Evolutionary conservation across 2,113 vertebrate genomes (phyloP).

Genomic region (Brienomyrus longianalis): DNA sequence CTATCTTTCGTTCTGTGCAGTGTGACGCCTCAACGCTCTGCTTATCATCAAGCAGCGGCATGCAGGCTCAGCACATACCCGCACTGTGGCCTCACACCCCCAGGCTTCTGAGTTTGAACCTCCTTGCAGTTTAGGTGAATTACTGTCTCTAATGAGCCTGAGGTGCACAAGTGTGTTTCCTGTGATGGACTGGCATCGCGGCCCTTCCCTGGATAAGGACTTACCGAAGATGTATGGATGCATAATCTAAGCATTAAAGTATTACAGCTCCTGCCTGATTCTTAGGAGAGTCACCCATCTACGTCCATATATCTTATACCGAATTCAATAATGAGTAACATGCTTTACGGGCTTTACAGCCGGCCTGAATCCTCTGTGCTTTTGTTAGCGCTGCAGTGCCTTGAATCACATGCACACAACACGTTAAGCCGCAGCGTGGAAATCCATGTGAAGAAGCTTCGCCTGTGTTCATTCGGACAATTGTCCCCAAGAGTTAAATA

Average conservation of each 20-base stretch:
- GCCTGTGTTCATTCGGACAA: background rate
- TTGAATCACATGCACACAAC: background rate
- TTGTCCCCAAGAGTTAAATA: background rate
- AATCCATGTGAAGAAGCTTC: background rate
- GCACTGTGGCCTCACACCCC: background rate
- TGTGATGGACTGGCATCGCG: background rate
- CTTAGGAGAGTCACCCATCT: background rate
- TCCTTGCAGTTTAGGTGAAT: background rate
- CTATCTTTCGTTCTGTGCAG: background rate
- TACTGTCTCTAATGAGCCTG: background rate
- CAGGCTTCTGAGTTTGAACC: background rate
- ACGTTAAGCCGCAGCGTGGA: background rate
- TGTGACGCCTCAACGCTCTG: background rate
- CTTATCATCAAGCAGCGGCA: background rate
- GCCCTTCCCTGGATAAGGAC: background rate
- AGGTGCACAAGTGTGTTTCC: background rate
- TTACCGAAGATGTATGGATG: background rate
- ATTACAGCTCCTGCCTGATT: background rate
- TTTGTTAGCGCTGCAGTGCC: background rate
- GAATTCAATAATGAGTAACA: background rate
- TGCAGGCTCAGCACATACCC: background rate
- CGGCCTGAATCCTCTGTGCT: background rate
- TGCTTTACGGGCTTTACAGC: background rate
- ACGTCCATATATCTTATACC: background rate
- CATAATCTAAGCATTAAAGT: background rate